Percentiles rank a stretch among this genome's conserved stretches.
phyloP scores from a whole-genome alignment of 1,140 invertebrate species.

The Branchinecta lynchi region DNA sequence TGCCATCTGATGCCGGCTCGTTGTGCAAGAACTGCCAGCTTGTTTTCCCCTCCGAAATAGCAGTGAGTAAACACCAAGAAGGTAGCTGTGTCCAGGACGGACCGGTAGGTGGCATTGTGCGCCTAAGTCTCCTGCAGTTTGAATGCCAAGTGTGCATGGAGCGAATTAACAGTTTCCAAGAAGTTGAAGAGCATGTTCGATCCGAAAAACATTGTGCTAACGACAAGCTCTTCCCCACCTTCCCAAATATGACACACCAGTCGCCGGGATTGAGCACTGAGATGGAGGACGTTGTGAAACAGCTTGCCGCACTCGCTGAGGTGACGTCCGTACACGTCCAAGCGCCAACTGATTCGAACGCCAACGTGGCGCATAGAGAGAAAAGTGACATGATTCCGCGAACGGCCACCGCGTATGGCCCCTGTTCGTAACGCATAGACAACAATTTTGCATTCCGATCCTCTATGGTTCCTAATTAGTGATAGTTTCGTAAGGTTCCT shows the following conservation, averaged over 20 bases:
- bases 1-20: constrained; percentile 54
- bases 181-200: constrained; percentile 25
- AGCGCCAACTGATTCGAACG: constrained; percentile 25
- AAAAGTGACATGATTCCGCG: constrained; percentile 19
- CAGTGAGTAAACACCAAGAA: constrained; percentile 52
- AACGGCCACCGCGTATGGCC: constrained; percentile 17
- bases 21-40: constrained; percentile 71
- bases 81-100: constrained; percentile 42
- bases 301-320: constrained; percentile 57
- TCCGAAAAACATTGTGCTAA: not conserved
- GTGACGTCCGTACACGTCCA: constrained; percentile 38
- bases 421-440: not conserved
- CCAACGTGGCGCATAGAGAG: constrained; percentile 26
- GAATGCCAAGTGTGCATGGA: constrained; percentile 24
- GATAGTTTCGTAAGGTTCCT: constrained; percentile 9
- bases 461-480: constrained; percentile 7
- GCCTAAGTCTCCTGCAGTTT: constrained; percentile 40
- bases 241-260: constrained; percentile 24
- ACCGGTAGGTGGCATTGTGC: constrained; percentile 38
- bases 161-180: constrained; percentile 17
- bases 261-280: constrained; percentile 43
- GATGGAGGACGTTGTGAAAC: constrained; percentile 66
- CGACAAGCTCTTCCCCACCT: not conserved
- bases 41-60: constrained; percentile 56
- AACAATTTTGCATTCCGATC: not conserved